These are phyloP conservation scores for Chlorocebus sabaeus DNA, from an alignment of 2,113 vertebrate species.

Conservation along the genomic window DNA sequence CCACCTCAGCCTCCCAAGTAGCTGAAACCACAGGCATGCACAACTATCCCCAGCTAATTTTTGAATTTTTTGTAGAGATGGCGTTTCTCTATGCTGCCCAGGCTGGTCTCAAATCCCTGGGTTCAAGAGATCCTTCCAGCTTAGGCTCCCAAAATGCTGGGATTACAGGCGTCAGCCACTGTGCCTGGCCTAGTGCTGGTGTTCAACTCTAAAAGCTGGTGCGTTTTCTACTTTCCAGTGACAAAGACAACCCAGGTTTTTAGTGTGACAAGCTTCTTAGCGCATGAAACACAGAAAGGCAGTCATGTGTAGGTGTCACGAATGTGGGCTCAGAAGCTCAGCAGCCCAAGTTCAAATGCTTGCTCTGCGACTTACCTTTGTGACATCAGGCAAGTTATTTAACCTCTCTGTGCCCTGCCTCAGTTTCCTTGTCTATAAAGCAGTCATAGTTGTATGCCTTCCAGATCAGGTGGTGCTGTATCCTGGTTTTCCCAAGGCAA, in stretches of 20 bases:
- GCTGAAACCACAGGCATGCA: no score
- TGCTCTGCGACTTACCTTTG: not conserved
- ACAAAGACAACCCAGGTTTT: not conserved
- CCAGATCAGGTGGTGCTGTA: not conserved
- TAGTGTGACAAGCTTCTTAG: not conserved
- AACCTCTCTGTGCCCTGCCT: not conserved
- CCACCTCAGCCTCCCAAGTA: no score
- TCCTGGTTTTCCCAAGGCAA: not conserved
- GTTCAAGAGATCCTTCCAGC: no score
- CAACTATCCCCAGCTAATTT: no score
- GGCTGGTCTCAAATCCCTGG: no score
- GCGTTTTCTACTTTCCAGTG: not conserved
- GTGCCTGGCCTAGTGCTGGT: not conserved
- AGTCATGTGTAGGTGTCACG: not conserved
- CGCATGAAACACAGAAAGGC: not conserved
- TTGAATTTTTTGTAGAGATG: no score
- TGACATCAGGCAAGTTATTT: not conserved
- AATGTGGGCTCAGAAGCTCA: not conserved
- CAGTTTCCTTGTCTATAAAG: constrained; percentile 19
- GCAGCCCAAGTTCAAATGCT: not conserved
- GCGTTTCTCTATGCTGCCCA: no score
- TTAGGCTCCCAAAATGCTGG: no score
- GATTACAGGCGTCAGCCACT: no score
- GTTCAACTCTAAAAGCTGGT: not conserved
- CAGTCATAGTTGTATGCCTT: not conserved